phyloP scores from a whole-genome alignment of 35 echinoderm and acorn worm species.

The Holothuria glaberrima region DNA sequence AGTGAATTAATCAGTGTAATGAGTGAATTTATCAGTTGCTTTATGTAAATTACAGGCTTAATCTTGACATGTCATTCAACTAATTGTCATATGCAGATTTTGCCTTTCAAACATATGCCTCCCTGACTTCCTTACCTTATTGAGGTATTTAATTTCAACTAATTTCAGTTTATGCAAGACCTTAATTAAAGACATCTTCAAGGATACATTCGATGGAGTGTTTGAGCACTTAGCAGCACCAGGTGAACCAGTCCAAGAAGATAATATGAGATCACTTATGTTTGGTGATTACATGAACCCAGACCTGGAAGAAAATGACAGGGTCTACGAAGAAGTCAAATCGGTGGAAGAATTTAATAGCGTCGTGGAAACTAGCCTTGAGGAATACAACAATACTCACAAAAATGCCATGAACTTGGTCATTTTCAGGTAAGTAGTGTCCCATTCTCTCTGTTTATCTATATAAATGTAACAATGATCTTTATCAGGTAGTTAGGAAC shows the following conservation, averaged over 20 bases:
- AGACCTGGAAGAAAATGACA: constrained; percentile 89
- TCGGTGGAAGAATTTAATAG: constrained; percentile 90
- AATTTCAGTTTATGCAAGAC: constrained; percentile 73
- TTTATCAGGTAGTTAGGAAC: too few species aligned
- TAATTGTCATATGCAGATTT: too few species aligned
- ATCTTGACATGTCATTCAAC: too few species aligned
- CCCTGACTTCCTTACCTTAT: neutral
- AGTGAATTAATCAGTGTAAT: too few species aligned
- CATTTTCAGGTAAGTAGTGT: constrained; percentile 87
- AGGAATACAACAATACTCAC: constrained; percentile 97
- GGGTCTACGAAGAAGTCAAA: constrained; percentile 93
- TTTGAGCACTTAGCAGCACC: constrained; percentile 89
- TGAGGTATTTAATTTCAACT: neutral
- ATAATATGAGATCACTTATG: constrained; percentile 96
- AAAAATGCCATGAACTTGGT: constrained; percentile 96
- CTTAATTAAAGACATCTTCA: constrained; percentile 95
- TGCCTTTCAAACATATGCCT: too few species aligned
- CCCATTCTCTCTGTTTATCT: too few species aligned
- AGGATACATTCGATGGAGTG: constrained; percentile 92
- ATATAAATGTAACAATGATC: too few species aligned
- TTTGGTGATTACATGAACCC: constrained; percentile 98
- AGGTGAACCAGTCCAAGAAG: constrained; percentile 69
- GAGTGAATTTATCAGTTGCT: too few species aligned
- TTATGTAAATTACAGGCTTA: too few species aligned
- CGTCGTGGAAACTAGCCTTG: constrained; percentile 81